Conservation (phyloP, 2,888 invertebrate genomes). For the Choristoneura rosaceana region DNA sequence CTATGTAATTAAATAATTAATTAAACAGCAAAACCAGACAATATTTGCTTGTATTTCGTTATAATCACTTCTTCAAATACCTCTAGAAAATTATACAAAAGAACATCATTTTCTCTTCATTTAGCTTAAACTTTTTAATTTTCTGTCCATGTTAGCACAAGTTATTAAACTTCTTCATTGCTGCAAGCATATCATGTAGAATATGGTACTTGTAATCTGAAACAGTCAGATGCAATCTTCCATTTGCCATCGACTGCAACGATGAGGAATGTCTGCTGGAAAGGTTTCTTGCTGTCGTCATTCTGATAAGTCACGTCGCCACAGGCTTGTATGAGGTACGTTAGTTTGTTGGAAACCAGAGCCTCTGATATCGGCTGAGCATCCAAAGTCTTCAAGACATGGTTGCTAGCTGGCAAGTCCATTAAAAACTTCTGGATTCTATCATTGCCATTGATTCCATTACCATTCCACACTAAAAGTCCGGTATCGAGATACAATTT, state of each 20-base stretch:
- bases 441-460: conserved; percentile 91
- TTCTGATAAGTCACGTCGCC: conserved; percentile 92
- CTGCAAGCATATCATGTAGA: conserved; percentile 51
- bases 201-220: conserved; percentile 89
- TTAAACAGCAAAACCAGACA: not conserved
- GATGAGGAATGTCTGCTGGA: conserved; percentile 94
- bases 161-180: not conserved
- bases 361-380: conserved; percentile 93
- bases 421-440: conserved; percentile 94
- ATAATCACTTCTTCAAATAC: not conserved
- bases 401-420: conserved; percentile 93
- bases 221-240: conserved; percentile 97
- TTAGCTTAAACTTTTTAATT: not conserved
- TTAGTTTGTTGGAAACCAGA: conserved; percentile 91
- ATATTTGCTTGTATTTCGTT: not conserved
- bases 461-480: conserved; percentile 97
- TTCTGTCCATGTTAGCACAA: not conserved
- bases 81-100: not conserved
- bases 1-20: not conserved
- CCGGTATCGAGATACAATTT: conserved; percentile 94
- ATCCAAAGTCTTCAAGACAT: conserved; percentile 91
- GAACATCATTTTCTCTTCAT: not conserved
- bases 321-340: conserved; percentile 93
- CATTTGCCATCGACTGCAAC: conserved; percentile 95
- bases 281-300: conserved; percentile 86